A percentile compares a stretch with the other conserved stretches of the same genome.
Conservation (phyloP, 2,888 invertebrate genomes). For the Hydroisotoma schaefferi region DNA sequence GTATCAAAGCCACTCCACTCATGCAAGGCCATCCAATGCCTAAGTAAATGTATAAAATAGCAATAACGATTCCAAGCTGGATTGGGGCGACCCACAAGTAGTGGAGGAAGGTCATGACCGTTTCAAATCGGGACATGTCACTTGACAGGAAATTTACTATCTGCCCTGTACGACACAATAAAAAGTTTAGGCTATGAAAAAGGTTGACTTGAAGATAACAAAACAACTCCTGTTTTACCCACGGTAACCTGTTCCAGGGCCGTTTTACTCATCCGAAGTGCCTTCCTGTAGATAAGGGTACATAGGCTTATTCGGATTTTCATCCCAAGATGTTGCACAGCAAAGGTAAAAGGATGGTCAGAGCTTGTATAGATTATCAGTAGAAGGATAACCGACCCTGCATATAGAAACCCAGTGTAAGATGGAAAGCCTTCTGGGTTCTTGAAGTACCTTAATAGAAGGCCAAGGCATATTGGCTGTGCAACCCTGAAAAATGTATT, state of each 20-base stretch:
- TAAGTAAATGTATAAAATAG: slow-evolving; percentile 71
- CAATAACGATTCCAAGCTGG: slow-evolving; percentile 73
- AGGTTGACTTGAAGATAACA: too few relatives aligned
- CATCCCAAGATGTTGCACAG: slow-evolving; percentile 68
- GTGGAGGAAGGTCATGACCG: slow-evolving; percentile 84
- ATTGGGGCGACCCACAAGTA: slow-evolving; percentile 87
- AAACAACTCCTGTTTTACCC: too few relatives aligned
- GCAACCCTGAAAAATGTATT: slow-evolving; percentile 21
- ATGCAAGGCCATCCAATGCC: slow-evolving; percentile 61
- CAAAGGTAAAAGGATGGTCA: slow-evolving; percentile 58
- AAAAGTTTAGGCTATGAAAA: too few relatives aligned
- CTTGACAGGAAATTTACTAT: slow-evolving; percentile 89
- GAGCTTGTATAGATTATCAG: slow-evolving; percentile 56
- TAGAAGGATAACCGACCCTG: slow-evolving; percentile 48
- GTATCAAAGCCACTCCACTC: slow-evolving; percentile 71
- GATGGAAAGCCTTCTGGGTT: slow-evolving; percentile 5
- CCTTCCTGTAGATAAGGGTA: slow-evolving; percentile 81
- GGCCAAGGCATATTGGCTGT: slow-evolving; percentile 35
- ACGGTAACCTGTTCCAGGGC: slow-evolving; percentile 28
- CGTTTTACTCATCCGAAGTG: slow-evolving; percentile 51
- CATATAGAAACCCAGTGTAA: slow-evolving; percentile 52
- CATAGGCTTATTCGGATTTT: slow-evolving; percentile 76
- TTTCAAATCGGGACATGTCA: slow-evolving; percentile 88
- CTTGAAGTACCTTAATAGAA: slow-evolving; percentile 31
- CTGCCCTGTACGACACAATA: too few relatives aligned